Percentiles rank a stretch among this genome's conserved stretches.
Evolutionary conservation across 35 echinoderm and acorn worm species (phyloP).

Genomic region (Diadema setosum): DNA sequence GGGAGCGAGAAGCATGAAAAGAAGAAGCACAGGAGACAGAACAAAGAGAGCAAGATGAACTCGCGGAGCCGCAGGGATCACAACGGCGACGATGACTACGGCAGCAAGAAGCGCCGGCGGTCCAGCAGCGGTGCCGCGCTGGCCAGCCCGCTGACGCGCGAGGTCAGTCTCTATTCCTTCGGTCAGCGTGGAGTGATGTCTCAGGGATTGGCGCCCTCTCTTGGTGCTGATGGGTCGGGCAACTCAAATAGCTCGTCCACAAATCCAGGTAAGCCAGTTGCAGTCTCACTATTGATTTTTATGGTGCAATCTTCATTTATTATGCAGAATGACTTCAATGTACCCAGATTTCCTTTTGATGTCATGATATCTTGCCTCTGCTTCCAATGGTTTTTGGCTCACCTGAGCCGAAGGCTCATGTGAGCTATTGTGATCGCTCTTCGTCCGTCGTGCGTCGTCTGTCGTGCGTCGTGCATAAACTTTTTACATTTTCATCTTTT

Average conservation of each 20-base stretch:
- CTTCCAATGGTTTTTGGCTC: too few relatives aligned
- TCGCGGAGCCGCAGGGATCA: not conserved
- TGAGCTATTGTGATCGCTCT: too few relatives aligned
- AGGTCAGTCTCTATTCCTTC: not conserved
- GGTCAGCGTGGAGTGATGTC: not conserved
- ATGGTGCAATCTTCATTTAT: too few relatives aligned
- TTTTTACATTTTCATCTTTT: too few relatives aligned
- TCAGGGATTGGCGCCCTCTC: not conserved
- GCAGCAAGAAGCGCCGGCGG: slow-evolving; percentile 57
- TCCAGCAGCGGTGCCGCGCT: slow-evolving; percentile 50
- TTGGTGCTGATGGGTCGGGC: not conserved
- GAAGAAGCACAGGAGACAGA: slow-evolving; percentile 73
- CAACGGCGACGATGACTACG: slow-evolving; percentile 20
- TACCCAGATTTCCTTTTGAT: too few relatives aligned
- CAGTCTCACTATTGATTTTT: not conserved
- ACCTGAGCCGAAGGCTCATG: too few relatives aligned
- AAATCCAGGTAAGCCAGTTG: not conserved
- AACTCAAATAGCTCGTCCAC: not conserved
- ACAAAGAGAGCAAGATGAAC: slow-evolving; percentile 22
- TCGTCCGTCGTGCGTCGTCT: too few relatives aligned
- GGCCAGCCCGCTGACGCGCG: not conserved
- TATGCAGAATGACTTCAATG: too few relatives aligned
- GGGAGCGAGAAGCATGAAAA: slow-evolving; percentile 43
- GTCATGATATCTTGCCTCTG: too few relatives aligned
- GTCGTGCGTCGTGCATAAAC: too few relatives aligned